Evolutionary conservation across 2,888 invertebrate genomes (phyloP).

Genomic region (Agrotis clavis): DNA sequence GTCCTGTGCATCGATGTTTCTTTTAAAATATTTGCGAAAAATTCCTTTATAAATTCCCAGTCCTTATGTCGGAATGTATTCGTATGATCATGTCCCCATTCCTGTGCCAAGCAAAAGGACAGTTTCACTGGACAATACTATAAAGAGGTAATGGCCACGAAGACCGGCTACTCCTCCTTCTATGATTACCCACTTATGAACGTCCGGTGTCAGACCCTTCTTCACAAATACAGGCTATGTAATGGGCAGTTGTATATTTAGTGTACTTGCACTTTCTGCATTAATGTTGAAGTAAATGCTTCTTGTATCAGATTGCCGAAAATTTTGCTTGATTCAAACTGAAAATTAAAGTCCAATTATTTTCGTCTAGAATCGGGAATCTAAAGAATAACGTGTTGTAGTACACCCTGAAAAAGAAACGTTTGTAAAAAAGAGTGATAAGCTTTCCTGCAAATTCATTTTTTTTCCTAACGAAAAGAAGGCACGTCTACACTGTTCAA

Average conservation of each 20-base stretch:
- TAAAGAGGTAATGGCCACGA: slow-evolving; percentile 66
- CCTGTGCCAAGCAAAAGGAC: background rate
- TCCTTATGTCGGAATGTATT: background rate
- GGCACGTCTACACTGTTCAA: slow-evolving; percentile 7
- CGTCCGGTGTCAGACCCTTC: slow-evolving; percentile 70
- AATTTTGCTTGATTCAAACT: background rate
- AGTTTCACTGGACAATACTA: slow-evolving; percentile 62
- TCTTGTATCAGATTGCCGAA: background rate
- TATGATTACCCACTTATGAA: slow-evolving; percentile 71
- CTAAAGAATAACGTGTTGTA: background rate
- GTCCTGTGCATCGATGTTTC: background rate
- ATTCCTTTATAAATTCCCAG: background rate
- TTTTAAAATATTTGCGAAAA: background rate
- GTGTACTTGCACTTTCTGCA: slow-evolving; percentile 9
- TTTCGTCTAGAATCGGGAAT: background rate
- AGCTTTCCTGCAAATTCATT: background rate
- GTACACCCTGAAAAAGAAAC: too few relatives aligned
- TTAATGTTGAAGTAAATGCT: background rate
- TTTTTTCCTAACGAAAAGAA: background rate
- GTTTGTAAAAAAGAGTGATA: background rate
- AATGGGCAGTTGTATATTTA: slow-evolving; percentile 12
- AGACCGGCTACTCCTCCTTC: slow-evolving; percentile 60
- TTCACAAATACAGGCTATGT: slow-evolving; percentile 19
- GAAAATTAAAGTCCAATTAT: background rate
- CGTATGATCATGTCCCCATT: slow-evolving; percentile 22